Evolutionary conservation across 1,140 invertebrate species (phyloP).

Genomic region (Heliconius melpomene): DNA sequence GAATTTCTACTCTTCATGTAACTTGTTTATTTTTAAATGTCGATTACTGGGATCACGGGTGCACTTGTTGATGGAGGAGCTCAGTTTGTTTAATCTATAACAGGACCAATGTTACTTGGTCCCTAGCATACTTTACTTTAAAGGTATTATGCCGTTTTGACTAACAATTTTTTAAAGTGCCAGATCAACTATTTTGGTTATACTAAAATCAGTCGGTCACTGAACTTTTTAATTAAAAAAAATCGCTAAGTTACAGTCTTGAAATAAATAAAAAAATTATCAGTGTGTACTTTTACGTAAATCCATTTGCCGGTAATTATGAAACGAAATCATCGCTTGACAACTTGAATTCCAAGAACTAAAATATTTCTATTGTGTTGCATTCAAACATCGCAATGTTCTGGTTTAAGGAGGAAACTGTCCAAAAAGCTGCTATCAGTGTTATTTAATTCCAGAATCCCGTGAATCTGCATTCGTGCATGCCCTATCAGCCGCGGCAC

Average conservation of each 20-base stretch:
- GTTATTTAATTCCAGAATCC: conserved; percentile 84
- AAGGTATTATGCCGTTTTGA: not conserved
- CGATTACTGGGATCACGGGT: conserved; percentile 64
- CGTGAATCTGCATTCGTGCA: conserved; percentile 92
- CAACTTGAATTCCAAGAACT: no score
- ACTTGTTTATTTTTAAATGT: conserved; percentile 75
- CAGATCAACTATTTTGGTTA: conserved; percentile 24
- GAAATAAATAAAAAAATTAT: not conserved
- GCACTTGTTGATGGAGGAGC: conserved; percentile 58
- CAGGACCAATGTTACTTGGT: conserved; percentile 48
- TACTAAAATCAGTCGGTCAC: conserved; percentile 43
- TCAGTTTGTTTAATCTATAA: conserved; percentile 67
- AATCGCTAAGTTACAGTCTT: conserved; percentile 2
- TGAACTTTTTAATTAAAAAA: conserved; percentile 48
- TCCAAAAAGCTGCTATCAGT: not conserved
- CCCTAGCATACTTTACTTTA: conserved; percentile 23
- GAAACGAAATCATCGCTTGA: no score
- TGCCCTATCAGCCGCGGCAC: conserved; percentile 92
- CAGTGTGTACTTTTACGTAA: no score
- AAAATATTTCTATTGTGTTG: no score
- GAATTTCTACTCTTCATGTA: conserved; percentile 56
- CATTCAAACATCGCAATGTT: no score
- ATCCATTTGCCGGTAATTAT: no score
- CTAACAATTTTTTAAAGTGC: conserved; percentile 16
- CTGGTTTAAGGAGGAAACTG: no score